Evolutionary conservation across 2,797 vertebrate genomes (phyloP).

Genomic region (Microcaecilia unicolor): DNA sequence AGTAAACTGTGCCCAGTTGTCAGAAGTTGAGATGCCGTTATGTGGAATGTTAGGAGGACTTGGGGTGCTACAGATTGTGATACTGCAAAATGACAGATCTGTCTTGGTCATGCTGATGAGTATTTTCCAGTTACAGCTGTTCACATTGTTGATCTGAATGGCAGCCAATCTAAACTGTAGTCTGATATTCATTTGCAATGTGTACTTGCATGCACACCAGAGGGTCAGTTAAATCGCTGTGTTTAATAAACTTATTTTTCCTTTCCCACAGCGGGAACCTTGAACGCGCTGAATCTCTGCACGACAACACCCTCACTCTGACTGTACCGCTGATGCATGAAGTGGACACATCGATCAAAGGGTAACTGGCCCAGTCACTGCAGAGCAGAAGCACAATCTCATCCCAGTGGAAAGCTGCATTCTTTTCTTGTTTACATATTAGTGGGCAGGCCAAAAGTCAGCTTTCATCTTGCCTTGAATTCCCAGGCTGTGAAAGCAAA

Average conservation of each 20-base stretch:
- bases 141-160: no score
- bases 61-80: no score
- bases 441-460: background rate
- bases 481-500: slow-evolving; percentile 16
- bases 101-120: no score
- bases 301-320: slow-evolving; percentile 77
- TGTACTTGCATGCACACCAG: no score
- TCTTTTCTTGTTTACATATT: slow-evolving; percentile 4
- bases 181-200: no score
- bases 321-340: slow-evolving; percentile 81
- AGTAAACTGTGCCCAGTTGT: no score
- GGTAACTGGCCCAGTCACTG: slow-evolving; percentile 59
- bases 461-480: slow-evolving; percentile 1
- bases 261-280: slow-evolving; percentile 71
- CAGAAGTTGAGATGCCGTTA: no score
- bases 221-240: background rate
- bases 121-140: no score
- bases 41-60: no score
- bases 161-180: no score
- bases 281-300: slow-evolving; percentile 66
- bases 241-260: slow-evolving; percentile 4
- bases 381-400: slow-evolving; percentile 1
- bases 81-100: no score
- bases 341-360: slow-evolving; percentile 83
- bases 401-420: background rate